Base-by-base conservation (phyloP, 2,888 invertebrate genomes). In the Lymantria monacha region DNA sequence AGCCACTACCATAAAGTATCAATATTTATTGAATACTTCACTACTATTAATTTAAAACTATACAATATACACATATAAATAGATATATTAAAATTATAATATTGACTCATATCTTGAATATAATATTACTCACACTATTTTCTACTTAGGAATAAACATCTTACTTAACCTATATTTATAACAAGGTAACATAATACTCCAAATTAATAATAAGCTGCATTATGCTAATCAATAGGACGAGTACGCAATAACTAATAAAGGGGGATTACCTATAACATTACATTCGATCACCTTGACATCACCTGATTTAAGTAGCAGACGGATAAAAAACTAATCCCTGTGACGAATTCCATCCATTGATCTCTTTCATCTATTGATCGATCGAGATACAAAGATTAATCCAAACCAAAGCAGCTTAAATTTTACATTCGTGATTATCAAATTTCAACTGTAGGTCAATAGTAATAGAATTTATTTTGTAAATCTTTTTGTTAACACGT, bases 301-400 rank as follows among this genome's bases (percentile, higher is more conserved):
- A 66, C 59, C 64, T 66, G 67, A 57, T 22, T 60, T 59, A 62
- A 59, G 51, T 14, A 52, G n/a, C 53, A 56, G 51, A 46, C 58
- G 44, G 40, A 60, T 61, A 69, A 67, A 69, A 61, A 58, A 51
- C 63, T 79, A 80, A 81, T 78, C 81, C 80, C 59, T 71, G 71
- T 70, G 70, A 73, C 74, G 70, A 76, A 79, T 79, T 74, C 75
- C 64, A 66, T 58, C 76, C 80, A 84, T 85, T 80, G 83, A 87
- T 83, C 76, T 72, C 72, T 73, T 75, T 78, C 80, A 81, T 81
- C 81, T 82, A 87, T 84, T 74, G 72, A 70, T 83, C 80, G 83
- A 86, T 83, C 73, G 70, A 69, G 59, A 69, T 62, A 69, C 61
- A 69, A 74, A 70, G 62, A 58, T 47, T 22, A 44, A 41, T 49